Evolutionary conservation across 2,113 vertebrate species (phyloP), one percentile per base, ranked within the genome.

Genomic region (Cromileptes altivelis): DNA sequence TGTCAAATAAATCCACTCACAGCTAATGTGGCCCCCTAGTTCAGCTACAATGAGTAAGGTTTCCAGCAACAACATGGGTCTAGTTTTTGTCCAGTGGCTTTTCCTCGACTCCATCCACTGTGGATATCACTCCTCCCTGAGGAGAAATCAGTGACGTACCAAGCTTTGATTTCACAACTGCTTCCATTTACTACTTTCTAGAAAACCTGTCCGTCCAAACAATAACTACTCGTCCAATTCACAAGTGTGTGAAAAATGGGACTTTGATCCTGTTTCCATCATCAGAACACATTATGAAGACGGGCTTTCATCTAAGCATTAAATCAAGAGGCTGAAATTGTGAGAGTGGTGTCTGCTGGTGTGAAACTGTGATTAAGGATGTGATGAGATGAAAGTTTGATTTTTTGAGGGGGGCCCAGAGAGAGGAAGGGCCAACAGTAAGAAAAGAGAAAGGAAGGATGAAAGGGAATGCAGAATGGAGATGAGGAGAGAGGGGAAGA

Each of bases 401-500:
- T 27, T 15, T 11, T 17, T 30, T 30, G 30, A 4, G 30, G 30
- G 4, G 30, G 61, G 33, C 47, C 25, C 23, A 13, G 33, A 60
- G 50, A 71, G 63, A 76, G 45, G 18, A 71, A 69, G 42, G 17
- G 33, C 58, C 40, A 53, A 47, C 58, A 23, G 80, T 70, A 55
- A 53, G 47, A 71, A 18, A 33, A 19, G 42, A 19, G 37, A 56
- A 74, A 50, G 27, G 62, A 67, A 49, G 49, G 67, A 89, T 84
- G 40, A 90, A 87, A 87, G 63, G n/a, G 78, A 86, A 82, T 87
- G 19, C 6, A 65, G 40, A 83, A 88, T 82, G 27, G 45, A 80
- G 69, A 78, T 61, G 63, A 77, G 69, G 25, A 49, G 53, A 70
- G 15, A 74, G 23, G 27, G 45, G 45, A 62, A 8, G 47, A 70